Base-by-base conservation (phyloP, 2,888 invertebrate species). In the Adela reaumurella region DNA sequence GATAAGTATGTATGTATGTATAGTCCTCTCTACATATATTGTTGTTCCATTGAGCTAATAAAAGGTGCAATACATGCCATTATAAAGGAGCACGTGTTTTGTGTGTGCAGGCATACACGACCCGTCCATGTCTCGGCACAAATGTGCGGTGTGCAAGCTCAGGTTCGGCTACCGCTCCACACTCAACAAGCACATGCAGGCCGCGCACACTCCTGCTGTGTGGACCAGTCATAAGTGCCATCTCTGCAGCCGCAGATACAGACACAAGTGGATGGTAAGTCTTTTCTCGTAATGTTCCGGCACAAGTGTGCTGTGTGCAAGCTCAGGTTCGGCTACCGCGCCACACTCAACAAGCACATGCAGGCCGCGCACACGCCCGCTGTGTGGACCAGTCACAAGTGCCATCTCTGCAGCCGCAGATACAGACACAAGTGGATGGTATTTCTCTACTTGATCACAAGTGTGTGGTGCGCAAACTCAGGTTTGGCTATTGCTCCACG, bases 141-240 rank as follows among this genome's bases (percentile, higher is more conserved):
- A 44, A 41, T 78, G 77, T 54, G 41, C 43, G 2, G 57, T 64
- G 42, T 78, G 78, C 59, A 62, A 61, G 1, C 56, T 46, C 19
- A 57, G 62, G 24, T 78, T 77, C 65, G 61, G 70, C 43, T 78
- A 77, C 63, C 64, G 64, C 41, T 76, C 77, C 0, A 65, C 76
- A 14, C 65, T 77, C 17, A 74, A 66, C 65, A 74, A 74, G 58
- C 77, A 76, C 57, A 52, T 52, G 46, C 58, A 53, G 8, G 53
- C 57, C 2, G 50, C 42, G 2, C 76, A 73, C 59, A 50, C 54
- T 51, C 67, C 70, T 4, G 53, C 53, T 19, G 63, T 63, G 18
- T 54, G 51, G 43, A 50, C 56, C 2, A 11, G 19, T 4, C 66
- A 68, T 54, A 41, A 50, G 17, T 74, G 76, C 55, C n/a, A 11